Base-by-base conservation (phyloP, 2,888 invertebrate species). In the Leptopterna dolabrata region DNA sequence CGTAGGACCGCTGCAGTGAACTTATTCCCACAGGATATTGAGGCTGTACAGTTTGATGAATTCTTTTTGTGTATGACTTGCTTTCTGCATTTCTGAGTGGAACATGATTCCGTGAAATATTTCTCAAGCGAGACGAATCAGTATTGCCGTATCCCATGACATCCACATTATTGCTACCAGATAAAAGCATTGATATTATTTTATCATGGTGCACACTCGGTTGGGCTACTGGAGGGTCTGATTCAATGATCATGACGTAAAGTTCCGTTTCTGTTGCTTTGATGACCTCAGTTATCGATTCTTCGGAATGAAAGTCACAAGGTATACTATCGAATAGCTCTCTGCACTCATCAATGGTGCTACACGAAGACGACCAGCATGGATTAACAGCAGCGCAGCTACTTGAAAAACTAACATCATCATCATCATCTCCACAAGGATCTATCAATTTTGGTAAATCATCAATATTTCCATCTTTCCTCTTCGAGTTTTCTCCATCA, bases 211-310 rank as follows among this genome's bases (percentile, higher is more conserved):
- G n/a, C 0, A 9, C 6, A 63, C 4, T 19, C 27, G 13, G 4
- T 63, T 6, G 63, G 24, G 27, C 24, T n/a, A 63, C 9, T 63
- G 63, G 63, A 73, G 73, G 30, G 30, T 73, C 36, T 36, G 78
- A 45, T 45, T 78, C 45, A 47, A 78, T 78, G 24, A 78, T 78
- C 78, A 78, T 78, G 16, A 78, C 45, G 16, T 29, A 45, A 19
- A 78, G 78, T 78, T 78, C 45, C 11, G 78, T 78, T 78, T 45
- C 78, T 16, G 45, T 45, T 4, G 78, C 73, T 16, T 73, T 73
- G 16, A 41, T 73, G 27, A 36, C 73, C 19, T 73, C 73, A 73
- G n/a, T 30, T n/a, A 36, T 73, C 7, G 43, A 43, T 45, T 63
- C 63, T 1, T 45, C 47, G 14, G 78, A 78, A 47, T 78, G 2